Percentiles rank a stretch among this genome's conserved stretches.
These are phyloP conservation scores for Napeogenes sylphis DNA, from an alignment of 2,888 invertebrate genomes.

Conservation along the genomic window DNA sequence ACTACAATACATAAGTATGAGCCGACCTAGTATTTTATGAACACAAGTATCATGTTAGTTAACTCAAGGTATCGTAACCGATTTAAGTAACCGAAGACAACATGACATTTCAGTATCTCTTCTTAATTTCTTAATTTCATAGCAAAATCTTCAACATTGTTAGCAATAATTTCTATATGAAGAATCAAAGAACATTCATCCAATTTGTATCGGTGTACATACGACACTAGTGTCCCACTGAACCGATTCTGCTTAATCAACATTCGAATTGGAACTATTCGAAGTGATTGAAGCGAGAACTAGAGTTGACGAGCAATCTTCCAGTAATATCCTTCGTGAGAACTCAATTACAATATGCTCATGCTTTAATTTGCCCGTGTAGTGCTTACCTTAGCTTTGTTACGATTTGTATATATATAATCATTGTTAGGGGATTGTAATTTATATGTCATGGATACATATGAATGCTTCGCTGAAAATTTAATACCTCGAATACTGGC, in stretches of 20 bases:
- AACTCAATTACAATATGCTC: constrained; percentile 71
- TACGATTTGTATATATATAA: not conserved
- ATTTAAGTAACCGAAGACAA: too few relatives aligned
- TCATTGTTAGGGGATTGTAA: constrained; percentile 3
- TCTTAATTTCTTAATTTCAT: too few relatives aligned
- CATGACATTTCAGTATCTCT: too few relatives aligned
- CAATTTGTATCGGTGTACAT: constrained; percentile 40
- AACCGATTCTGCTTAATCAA: constrained; percentile 74
- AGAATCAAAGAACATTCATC: constrained; percentile 13
- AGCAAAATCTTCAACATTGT: too few relatives aligned
- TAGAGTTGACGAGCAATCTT: constrained; percentile 74
- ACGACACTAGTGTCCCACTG: constrained; percentile 58
- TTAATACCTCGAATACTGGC: too few relatives aligned
- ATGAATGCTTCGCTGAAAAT: too few relatives aligned
- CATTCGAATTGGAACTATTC: constrained; percentile 60
- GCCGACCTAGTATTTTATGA: too few relatives aligned
- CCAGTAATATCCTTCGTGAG: constrained; percentile 71
- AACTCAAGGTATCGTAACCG: too few relatives aligned
- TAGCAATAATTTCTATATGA: not conserved
- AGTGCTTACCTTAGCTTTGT: constrained; percentile 30
- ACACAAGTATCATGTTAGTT: too few relatives aligned
- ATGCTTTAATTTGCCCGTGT: constrained; percentile 48
- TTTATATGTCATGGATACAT: not conserved
- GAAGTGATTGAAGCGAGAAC: constrained; percentile 65
- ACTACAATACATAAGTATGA: too few relatives aligned